Base-by-base conservation (phyloP, 2,888 invertebrate species). In the Ferrisia virgata region DNA sequence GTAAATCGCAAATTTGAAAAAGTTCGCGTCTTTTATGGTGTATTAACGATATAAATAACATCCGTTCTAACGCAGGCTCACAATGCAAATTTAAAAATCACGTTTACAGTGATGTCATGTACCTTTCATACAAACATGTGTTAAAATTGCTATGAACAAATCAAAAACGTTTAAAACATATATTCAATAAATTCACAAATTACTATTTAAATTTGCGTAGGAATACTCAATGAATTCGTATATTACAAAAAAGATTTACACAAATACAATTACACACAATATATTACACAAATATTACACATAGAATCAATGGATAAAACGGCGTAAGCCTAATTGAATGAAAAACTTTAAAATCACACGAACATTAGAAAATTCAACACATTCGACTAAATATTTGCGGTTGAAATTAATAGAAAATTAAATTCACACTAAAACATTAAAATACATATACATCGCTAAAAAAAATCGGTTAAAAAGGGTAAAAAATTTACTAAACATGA, bases 131-230 rank as follows among this genome's bases (percentile, higher is more conserved):
- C 11, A 76, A n/a, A n/a, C n/a, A n/a, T n/a, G n/a, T n/a, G 33
- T 18, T 18, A 33, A 18, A 33, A 33, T 6, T 11, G 8, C n/a
- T n/a, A n/a, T n/a, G 36, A 31, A 72, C n/a, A 15, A 36, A 33
- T 18, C n/a, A 25, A 9, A 22, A 31, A 40, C 22, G 36, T 36
- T 78, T 31, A 39, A 78, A 39, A 39, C 78, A 40, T 36, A 18
- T 39, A 78, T 15, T 36, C 40, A 78, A 78, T 36, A 78, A 78
- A 78, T 39, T 39, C 78, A 39, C 40, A 78, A 72, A 39, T 78
- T 36, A 25, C 39, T 39, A 18, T 36, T 36, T 78, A 28, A 64
- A 64, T 28, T 64, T 3, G 64, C 36, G 39, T 28, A 78, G 78
- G 36, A 78, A 64, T 28, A 64, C 64, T 64, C 28, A 13, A 28